Percentiles rank a stretch among this genome's conserved stretches.
These are phyloP conservation scores for Catamblyrhynchus diadema DNA, from an alignment of 2,797 vertebrate genomes.

Conservation along the genomic window DNA sequence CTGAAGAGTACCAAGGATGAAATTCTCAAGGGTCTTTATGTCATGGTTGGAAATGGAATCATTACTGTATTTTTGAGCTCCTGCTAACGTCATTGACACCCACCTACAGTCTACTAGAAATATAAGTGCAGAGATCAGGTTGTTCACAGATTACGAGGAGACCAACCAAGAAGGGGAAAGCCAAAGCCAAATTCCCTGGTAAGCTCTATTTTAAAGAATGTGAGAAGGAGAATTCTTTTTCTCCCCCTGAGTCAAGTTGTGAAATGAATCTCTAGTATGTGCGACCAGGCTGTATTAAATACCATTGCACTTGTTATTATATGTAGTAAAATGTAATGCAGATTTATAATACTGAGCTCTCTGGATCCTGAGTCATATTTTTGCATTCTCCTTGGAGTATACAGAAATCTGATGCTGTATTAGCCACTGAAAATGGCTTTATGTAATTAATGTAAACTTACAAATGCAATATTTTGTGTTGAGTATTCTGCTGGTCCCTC, in stretches of 20 bases:
- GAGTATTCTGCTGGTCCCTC: neutral
- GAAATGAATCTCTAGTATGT: neutral
- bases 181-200: conserved; percentile 56
- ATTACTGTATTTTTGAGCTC: conserved; percentile 69
- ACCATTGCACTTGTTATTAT: neutral
- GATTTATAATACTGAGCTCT: neutral
- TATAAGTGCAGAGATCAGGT: conserved; percentile 59
- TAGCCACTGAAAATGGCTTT: neutral
- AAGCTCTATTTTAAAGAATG: conserved; percentile 49
- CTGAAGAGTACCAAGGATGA: conserved; percentile 24
- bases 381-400: neutral
- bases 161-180: conserved; percentile 30
- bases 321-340: neutral
- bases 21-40: conserved; percentile 63
- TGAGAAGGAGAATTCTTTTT: neutral
- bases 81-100: conserved; percentile 70
- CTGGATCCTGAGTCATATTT: neutral
- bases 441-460: neutral
- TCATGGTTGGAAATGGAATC: conserved; percentile 63
- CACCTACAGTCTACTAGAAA: conserved; percentile 39
- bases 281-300: neutral
- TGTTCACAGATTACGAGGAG: conserved; percentile 8
- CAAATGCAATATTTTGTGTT: neutral
- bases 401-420: neutral
- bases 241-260: neutral